Evolutionary conservation across 2,113 vertebrate genomes (phyloP), one percentile per base, ranked within the genome.

Genomic region (Serinus canaria): DNA sequence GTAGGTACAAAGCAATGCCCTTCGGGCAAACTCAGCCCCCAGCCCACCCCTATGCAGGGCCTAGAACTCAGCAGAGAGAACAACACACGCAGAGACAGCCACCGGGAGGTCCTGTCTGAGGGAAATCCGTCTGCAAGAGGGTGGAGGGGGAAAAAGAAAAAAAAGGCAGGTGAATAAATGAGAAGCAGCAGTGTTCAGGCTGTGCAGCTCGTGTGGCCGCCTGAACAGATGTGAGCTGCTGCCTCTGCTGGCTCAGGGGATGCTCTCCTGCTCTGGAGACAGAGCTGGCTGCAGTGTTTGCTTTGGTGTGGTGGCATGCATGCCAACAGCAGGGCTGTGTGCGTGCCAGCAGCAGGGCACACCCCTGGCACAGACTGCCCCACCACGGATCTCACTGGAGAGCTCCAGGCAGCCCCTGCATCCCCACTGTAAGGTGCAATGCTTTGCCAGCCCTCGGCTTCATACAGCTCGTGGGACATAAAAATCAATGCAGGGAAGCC

Each of bases 1-100:
- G 92, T 68, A 95, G 91, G 93, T 94, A 95, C 88, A 95, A 93
- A 96, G 95, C 73, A 89, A 93, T 90, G 86, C 83, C 90, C 90
- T 93, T 81, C 2, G 12, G 93, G 94, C 83, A 94, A 75, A 73
- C 52, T 90, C 82, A 88, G 64, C 68, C 90, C 85, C 56, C 52
- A 95, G 91, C 94, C 86, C 95, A 94, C 92, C 86, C 95, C 46
- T 69, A 33, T 0, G 7, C 19, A 1, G 37, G 68, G 59, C 55
- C 72, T 78, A 64, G 68, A 93, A 52, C 66, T 74, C 63, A 3
- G 69, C 56, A 75, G 64, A 83, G 46, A 31, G 49, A 90, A 83
- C 25, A 82, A 41, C 49, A 39, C 0, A 1, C 0, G 0, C 47
- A 70, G 72, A 76, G 50, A 76, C 2, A 0, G 73, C 31, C 11